Conservation (phyloP, 2,888 invertebrate genomes). For the Cremastinae sp. region DNA sequence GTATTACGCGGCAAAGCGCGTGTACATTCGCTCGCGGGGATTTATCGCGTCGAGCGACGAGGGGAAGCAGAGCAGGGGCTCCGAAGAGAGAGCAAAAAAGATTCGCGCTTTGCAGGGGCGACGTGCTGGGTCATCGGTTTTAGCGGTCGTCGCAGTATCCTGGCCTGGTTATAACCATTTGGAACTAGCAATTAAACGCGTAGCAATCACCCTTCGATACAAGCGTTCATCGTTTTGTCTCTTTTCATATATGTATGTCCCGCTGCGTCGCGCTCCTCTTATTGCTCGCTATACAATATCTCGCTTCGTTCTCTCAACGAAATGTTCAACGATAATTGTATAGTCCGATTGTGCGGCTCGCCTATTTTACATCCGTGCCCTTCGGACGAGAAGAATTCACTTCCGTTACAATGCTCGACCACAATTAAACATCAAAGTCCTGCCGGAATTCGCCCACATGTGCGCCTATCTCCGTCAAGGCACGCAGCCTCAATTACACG, state of each 20-base stretch:
- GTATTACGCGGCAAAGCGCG: conserved; percentile 4
- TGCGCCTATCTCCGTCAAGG: neutral
- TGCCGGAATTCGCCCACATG: conserved; percentile 12
- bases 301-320: conserved; percentile 5
- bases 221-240: conserved; percentile 2
- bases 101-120: conserved; percentile 23
- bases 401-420: conserved; percentile 44
- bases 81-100: conserved; percentile 30
- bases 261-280: too few relatives aligned
- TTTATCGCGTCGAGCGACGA: conserved; percentile 26
- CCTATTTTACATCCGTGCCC: conserved; percentile 23
- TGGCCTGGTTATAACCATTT: conserved; percentile 34
- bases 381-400: conserved; percentile 38
- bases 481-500: conserved; percentile 32
- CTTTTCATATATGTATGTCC: neutral
- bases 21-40: conserved; percentile 15
- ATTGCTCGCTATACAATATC: too few relatives aligned
- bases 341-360: conserved; percentile 34
- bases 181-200: conserved; percentile 61
- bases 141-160: conserved; percentile 46
- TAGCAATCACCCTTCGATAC: conserved; percentile 59
- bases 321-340: conserved; percentile 58
- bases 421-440: conserved; percentile 45
- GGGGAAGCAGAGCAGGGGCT: neutral
- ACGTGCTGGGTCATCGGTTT: conserved; percentile 43